Evolutionary conservation across 2,888 invertebrate species (phyloP).

Genomic region (Shargacucullia verbasci): DNA sequence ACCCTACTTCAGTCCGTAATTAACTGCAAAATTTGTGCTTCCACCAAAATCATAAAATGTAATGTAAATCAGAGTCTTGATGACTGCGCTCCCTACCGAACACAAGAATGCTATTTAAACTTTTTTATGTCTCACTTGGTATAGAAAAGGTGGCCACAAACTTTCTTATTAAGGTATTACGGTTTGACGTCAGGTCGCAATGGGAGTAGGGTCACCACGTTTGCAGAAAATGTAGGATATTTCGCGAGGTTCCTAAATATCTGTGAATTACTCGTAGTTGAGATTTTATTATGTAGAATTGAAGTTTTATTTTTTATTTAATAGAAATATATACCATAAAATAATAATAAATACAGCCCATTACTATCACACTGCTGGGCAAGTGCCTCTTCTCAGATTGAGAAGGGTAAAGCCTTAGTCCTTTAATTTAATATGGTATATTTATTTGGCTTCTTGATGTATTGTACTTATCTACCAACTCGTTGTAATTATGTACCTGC

Average conservation of each 20-base stretch:
- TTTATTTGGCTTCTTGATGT: too few species aligned
- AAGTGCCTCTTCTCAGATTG: too few species aligned
- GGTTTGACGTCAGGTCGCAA: slow-evolving; percentile 64
- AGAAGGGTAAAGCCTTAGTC: too few species aligned
- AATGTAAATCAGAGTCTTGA: slow-evolving; percentile 50
- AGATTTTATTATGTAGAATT: too few species aligned
- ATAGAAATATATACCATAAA: too few species aligned
- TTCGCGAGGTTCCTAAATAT: background rate
- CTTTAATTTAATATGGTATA: too few species aligned
- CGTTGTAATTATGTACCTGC: too few species aligned
- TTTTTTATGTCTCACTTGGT: slow-evolving; percentile 63
- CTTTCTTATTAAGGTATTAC: slow-evolving; percentile 81
- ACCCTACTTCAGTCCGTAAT: slow-evolving; percentile 19
- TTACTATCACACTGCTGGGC: too few species aligned
- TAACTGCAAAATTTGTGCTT: slow-evolving; percentile 28
- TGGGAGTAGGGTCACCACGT: slow-evolving; percentile 46
- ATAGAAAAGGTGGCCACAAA: slow-evolving; percentile 69
- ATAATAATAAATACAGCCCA: too few species aligned
- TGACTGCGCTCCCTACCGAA: slow-evolving; percentile 54
- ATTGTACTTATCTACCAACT: too few species aligned
- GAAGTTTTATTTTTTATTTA: too few species aligned
- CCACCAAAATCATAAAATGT: slow-evolving; percentile 37
- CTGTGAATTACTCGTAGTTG: too few species aligned
- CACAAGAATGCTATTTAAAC: slow-evolving; percentile 68
- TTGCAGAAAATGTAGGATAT: slow-evolving; percentile 10